These are phyloP conservation scores for Polia nebulosa DNA, from an alignment of 2,888 invertebrate species.

Conservation along the genomic window DNA sequence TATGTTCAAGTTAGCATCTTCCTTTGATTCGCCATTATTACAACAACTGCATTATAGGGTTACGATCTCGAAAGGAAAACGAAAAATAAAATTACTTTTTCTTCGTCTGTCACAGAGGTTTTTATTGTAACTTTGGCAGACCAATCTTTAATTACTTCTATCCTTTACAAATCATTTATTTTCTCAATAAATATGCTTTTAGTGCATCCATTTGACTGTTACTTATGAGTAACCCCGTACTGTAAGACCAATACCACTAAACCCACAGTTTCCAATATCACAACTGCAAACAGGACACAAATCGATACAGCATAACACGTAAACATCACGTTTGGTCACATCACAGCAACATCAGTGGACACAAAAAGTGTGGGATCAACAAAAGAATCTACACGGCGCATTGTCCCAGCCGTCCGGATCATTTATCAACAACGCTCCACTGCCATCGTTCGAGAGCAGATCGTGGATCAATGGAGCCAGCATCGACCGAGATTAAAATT, in stretches of 20 bases:
- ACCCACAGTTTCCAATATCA: constrained; percentile 16
- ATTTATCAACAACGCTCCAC: constrained; percentile 89
- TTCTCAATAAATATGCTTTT: not conserved
- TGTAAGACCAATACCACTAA: not conserved
- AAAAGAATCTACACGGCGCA: constrained; percentile 89
- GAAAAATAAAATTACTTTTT: too few relatives aligned
- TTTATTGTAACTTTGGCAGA: not conserved
- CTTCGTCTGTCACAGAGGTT: not conserved
- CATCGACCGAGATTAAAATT: constrained; percentile 81
- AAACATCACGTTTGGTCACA: constrained; percentile 77
- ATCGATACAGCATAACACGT: constrained; percentile 72
- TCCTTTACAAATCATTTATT: not conserved
- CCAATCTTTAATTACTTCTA: not conserved
- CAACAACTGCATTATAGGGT: not conserved
- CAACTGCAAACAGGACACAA: constrained; percentile 48
- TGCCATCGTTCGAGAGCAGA: constrained; percentile 86
- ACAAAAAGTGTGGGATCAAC: constrained; percentile 87
- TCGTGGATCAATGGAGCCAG: constrained; percentile 83
- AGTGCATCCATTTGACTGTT: not conserved
- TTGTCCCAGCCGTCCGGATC: constrained; percentile 82
- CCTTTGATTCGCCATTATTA: not conserved
- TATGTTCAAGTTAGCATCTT: not conserved
- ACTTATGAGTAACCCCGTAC: not conserved
- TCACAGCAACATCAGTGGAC: constrained; percentile 84
- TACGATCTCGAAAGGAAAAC: not conserved